Percentiles rank a stretch among this genome's conserved stretches.
phyloP scores from a whole-genome alignment of 92 coral and sea anemone genomes.

The Porites rus region DNA sequence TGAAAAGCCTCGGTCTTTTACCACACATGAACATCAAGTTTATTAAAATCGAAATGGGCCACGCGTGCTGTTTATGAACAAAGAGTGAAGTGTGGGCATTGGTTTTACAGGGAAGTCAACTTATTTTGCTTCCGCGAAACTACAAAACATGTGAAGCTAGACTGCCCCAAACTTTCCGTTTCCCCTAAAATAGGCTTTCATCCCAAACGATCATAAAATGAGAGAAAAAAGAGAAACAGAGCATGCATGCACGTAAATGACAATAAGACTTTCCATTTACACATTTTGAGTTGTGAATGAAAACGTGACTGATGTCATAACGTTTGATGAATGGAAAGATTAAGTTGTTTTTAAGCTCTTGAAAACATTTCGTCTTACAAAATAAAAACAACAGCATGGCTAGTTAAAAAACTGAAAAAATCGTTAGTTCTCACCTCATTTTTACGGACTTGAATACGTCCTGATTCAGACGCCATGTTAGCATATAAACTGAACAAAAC shows the following conservation, averaged over 20 bases:
- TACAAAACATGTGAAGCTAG: conserved; percentile 12
- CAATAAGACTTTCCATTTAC: conserved; percentile 29
- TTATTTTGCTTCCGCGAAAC: conserved; percentile 2
- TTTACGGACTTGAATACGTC: conserved; percentile 74
- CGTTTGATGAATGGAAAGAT: not conserved
- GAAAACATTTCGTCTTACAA: not conserved
- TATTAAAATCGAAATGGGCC: conserved; percentile 13
- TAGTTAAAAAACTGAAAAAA: conserved; percentile 8
- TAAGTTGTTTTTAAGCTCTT: not conserved
- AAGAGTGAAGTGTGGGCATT: not conserved
- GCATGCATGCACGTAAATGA: conserved; percentile 8
- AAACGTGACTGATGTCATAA: conserved; percentile 48
- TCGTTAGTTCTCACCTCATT: conserved; percentile 74
- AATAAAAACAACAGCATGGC: not conserved
- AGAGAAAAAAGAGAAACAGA: not conserved
- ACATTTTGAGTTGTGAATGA: conserved; percentile 40
- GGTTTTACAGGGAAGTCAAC: not conserved
- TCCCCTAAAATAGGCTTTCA: not conserved
- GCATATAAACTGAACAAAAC: conserved; percentile 76
- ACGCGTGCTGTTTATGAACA: conserved; percentile 9
- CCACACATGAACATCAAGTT: not conserved
- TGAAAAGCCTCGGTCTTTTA: not conserved
- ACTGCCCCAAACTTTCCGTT: not conserved
- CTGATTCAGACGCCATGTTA: conserved; percentile 83
- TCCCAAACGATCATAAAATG: not conserved